Conservation (phyloP, 2,888 invertebrate species). For the Pachliopta kotzebuea region DNA sequence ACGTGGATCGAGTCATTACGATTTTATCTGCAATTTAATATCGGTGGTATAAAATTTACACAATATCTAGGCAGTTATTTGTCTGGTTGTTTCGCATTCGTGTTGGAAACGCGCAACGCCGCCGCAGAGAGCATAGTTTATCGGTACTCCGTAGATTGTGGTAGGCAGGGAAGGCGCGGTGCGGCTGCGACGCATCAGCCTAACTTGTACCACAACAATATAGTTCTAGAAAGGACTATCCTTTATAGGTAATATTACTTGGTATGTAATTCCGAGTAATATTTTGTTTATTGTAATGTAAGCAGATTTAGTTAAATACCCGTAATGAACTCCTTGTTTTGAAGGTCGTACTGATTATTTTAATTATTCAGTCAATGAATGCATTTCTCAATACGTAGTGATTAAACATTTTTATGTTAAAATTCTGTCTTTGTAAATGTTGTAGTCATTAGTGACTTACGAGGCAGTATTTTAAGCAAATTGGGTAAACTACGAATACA, state of each 20-base stretch:
- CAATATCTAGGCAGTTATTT: constrained; percentile 15
- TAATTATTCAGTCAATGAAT: too few species aligned
- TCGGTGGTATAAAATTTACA: constrained; percentile 6
- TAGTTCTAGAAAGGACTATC: constrained; percentile 23
- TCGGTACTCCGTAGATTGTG: constrained; percentile 28
- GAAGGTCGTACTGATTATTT: too few species aligned
- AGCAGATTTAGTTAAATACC: too few species aligned
- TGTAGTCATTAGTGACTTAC: too few species aligned
- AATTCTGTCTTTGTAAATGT: too few species aligned
- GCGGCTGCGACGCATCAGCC: constrained; percentile 30
- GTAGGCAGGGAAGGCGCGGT: constrained; percentile 31
- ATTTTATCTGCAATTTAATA: constrained; percentile 13
- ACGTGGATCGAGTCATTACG: constrained; percentile 8
- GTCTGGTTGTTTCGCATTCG: constrained; percentile 5
- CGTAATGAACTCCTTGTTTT: too few species aligned
- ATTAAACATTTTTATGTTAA: too few species aligned
- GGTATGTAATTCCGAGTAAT: background rate
- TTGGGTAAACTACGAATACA: too few species aligned
- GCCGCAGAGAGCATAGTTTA: constrained; percentile 26
- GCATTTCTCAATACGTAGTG: too few species aligned
- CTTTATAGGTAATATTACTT: constrained; percentile 7
- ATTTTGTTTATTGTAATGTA: too few species aligned
- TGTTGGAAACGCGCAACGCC: constrained; percentile 10
- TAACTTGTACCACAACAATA: constrained; percentile 21
- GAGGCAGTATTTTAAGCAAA: too few species aligned